A percentile compares a stretch with the other conserved stretches of the same genome.
These are phyloP conservation scores for Tribolium madens DNA, from an alignment of 1,140 invertebrate species.

Conservation along the genomic window DNA sequence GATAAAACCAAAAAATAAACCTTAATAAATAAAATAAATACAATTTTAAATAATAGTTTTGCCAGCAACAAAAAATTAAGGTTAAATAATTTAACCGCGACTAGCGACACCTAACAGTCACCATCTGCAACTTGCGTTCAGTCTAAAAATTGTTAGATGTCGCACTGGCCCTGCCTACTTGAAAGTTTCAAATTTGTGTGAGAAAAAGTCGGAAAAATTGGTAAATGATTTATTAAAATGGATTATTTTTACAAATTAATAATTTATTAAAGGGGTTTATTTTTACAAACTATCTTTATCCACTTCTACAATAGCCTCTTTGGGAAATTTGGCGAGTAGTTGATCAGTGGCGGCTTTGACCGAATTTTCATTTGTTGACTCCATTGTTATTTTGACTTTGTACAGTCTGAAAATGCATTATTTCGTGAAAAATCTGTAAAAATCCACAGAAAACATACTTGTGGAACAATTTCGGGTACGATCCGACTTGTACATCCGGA, in stretches of 20 bases:
- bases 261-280: too few species aligned
- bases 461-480: constrained; percentile 67
- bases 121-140: background rate
- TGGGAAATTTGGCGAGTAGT: constrained; percentile 60
- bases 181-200: background rate
- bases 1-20: background rate
- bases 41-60: background rate
- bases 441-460: constrained; percentile 60
- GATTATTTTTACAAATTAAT: too few species aligned
- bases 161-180: background rate
- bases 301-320: constrained; percentile 52
- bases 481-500: constrained; percentile 68
- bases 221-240: background rate
- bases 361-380: constrained; percentile 64
- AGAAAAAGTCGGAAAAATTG: background rate
- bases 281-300: background rate
- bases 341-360: constrained; percentile 64
- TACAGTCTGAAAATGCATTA: constrained; percentile 64
- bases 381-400: constrained; percentile 68
- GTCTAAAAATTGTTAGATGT: background rate
- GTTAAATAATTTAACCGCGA: background rate
- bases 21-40: background rate
- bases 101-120: background rate
- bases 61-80: constrained; percentile 12
- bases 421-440: constrained; percentile 36